Conservation (phyloP, 1,140 invertebrate species). For the Leptinotarsa lineolata region DNA sequence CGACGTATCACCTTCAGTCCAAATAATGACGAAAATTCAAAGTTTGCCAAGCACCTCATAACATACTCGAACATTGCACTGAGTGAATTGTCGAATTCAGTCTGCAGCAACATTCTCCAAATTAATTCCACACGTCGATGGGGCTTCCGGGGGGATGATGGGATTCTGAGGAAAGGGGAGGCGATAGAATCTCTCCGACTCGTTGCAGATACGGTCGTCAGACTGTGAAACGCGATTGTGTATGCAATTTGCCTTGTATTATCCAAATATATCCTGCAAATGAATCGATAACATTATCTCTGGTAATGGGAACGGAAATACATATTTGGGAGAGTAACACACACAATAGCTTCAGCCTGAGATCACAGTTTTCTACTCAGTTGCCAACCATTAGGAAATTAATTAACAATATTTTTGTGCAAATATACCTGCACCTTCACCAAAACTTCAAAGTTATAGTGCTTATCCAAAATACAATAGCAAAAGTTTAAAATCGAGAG, state of each 20-base stretch:
- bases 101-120: slow-evolving; percentile 5
- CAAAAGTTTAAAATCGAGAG: too few species aligned
- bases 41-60: neutral
- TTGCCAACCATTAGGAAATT: too few species aligned
- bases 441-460: too few species aligned
- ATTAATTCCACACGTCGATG: slow-evolving; percentile 20
- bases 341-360: too few species aligned
- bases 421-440: too few species aligned
- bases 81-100: neutral
- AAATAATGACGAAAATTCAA: neutral
- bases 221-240: slow-evolving; percentile 42
- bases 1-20: too few species aligned
- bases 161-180: slow-evolving; percentile 7
- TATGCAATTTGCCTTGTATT: slow-evolving; percentile 43
- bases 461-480: too few species aligned
- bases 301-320: neutral
- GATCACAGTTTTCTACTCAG: too few species aligned
- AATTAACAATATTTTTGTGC: too few species aligned
- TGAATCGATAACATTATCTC: slow-evolving; percentile 37
- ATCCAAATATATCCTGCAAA: slow-evolving; percentile 39
- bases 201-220: slow-evolving; percentile 34
- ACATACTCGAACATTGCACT: neutral
- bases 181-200: slow-evolving; percentile 23
- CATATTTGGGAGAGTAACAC: neutral
- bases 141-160: neutral